A percentile compares a stretch with the other conserved stretches of the same genome.
These are phyloP conservation scores for Arion vulgaris DNA, from an alignment of 1,140 invertebrate genomes.

Conservation along the genomic window DNA sequence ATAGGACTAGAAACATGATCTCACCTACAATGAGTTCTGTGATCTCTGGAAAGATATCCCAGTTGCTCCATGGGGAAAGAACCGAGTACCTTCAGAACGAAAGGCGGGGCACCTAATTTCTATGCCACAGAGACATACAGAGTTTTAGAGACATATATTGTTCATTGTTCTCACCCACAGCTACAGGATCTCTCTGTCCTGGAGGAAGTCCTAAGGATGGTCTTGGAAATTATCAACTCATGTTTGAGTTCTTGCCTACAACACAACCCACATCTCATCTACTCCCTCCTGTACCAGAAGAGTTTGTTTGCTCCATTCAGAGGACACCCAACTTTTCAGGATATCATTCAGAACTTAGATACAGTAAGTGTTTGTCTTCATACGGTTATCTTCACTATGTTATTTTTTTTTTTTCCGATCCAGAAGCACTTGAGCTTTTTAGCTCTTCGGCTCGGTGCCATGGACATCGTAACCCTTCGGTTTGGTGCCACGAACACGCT, in stretches of 20 bases:
- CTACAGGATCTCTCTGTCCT: slow-evolving; percentile 88
- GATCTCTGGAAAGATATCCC: too few relatives aligned
- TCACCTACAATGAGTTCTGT: too few relatives aligned
- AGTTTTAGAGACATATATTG: too few relatives aligned
- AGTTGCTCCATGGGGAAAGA: too few relatives aligned
- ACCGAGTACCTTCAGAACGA: too few relatives aligned
- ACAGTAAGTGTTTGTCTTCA: slow-evolving; percentile 78
- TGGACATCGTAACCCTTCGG: too few relatives aligned
- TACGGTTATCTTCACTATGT: neutral
- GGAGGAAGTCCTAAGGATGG: slow-evolving; percentile 93
- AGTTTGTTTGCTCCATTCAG: slow-evolving; percentile 91
- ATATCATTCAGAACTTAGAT: slow-evolving; percentile 97
- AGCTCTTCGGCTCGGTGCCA: too few relatives aligned
- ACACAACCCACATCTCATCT: slow-evolving; percentile 95
- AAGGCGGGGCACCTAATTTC: too few relatives aligned
- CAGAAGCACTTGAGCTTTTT: too few relatives aligned
- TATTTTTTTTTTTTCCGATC: neutral
- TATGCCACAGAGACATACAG: too few relatives aligned
- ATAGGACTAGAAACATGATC: too few relatives aligned
- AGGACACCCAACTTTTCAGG: slow-evolving; percentile 91
- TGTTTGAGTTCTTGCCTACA: slow-evolving; percentile 88
- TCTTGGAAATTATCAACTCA: slow-evolving; percentile 96
- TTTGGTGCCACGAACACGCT: too few relatives aligned
- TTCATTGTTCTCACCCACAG: slow-evolving; percentile 51
- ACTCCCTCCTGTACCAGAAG: slow-evolving; percentile 94